Conservation (phyloP, 2,888 invertebrate species). For the Calliphora vomitoria region DNA sequence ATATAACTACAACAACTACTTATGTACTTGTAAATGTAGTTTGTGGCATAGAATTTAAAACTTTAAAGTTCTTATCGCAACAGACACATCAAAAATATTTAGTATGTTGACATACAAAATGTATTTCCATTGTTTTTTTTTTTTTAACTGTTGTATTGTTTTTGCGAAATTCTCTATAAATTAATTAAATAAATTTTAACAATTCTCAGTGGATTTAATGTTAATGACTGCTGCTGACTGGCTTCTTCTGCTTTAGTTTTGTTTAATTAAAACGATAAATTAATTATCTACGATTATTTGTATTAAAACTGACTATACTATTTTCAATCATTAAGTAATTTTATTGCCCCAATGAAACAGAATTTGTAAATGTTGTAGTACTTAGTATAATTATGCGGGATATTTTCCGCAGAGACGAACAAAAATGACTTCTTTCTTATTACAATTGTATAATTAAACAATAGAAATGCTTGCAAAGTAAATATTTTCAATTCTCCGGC, state of each 20-base stretch:
- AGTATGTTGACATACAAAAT: constrained; percentile 25
- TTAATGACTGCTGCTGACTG: constrained; percentile 24
- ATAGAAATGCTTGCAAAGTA: constrained; percentile 34
- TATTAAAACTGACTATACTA: constrained; percentile 2
- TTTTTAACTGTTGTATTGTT: constrained; percentile 21
- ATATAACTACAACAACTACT: constrained; percentile 25
- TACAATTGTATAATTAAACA: constrained; percentile 21
- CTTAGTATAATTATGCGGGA: constrained; percentile 21
- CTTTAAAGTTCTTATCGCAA: constrained; percentile 25
- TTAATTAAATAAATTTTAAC: constrained; percentile 17
- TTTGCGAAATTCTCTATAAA: constrained; percentile 13
- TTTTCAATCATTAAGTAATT: constrained; percentile 26
- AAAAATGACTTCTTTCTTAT: neutral
- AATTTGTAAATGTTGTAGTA: constrained; percentile 27
- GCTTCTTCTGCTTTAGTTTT: constrained; percentile 12
- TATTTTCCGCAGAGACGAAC: neutral
- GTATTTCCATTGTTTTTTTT: constrained; percentile 24
- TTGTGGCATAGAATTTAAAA: neutral
- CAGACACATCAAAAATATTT: constrained; percentile 25
- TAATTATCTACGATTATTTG: constrained; percentile 30
- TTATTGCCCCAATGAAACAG: neutral
- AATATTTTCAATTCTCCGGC: constrained; percentile 30
- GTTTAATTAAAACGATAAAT: constrained; percentile 38
- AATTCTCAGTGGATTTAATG: constrained; percentile 8
- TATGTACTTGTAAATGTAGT: constrained; percentile 12